Percentiles rank a stretch among this genome's conserved stretches.
Evolutionary conservation across 2,888 invertebrate genomes (phyloP).

Genomic region (Eubasilissa splendida): DNA sequence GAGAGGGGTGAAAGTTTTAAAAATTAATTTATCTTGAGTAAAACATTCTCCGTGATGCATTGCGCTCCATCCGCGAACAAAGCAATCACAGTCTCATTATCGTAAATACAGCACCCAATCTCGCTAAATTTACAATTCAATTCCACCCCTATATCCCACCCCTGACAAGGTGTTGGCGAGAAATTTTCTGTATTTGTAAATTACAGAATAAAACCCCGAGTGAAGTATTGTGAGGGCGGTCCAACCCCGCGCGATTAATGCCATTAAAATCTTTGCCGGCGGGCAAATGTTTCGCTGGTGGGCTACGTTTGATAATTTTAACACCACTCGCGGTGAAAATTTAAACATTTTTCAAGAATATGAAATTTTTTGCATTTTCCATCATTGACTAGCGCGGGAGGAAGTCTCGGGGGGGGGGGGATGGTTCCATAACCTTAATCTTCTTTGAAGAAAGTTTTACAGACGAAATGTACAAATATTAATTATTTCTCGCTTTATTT

Average conservation of each 20-base stretch:
- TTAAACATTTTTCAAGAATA: slow-evolving; percentile 8
- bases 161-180: too few species aligned
- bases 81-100: too few species aligned
- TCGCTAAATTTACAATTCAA: too few species aligned
- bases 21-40: too few species aligned
- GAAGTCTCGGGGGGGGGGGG: not conserved
- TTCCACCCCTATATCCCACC: too few species aligned
- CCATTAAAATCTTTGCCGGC: slow-evolving; percentile 24
- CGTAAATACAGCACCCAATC: too few species aligned
- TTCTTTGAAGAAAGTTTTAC: slow-evolving; percentile 2
- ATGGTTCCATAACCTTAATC: not conserved
- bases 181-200: too few species aligned
- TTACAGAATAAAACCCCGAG: not conserved
- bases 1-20: too few species aligned
- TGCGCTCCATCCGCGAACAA: too few species aligned
- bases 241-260: slow-evolving; percentile 15
- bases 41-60: too few species aligned
- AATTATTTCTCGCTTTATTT: not conserved
- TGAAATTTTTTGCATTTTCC: not conserved
- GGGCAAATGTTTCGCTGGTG: slow-evolving; percentile 14
- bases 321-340: not conserved
- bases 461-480: not conserved
- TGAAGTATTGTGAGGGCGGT: slow-evolving; percentile 5
- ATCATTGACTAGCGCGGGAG: not conserved
- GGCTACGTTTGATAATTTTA: slow-evolving; percentile 8